These are phyloP conservation scores for Struthidea cinerea DNA, from an alignment of 2,113 vertebrate genomes.

Conservation along the genomic window DNA sequence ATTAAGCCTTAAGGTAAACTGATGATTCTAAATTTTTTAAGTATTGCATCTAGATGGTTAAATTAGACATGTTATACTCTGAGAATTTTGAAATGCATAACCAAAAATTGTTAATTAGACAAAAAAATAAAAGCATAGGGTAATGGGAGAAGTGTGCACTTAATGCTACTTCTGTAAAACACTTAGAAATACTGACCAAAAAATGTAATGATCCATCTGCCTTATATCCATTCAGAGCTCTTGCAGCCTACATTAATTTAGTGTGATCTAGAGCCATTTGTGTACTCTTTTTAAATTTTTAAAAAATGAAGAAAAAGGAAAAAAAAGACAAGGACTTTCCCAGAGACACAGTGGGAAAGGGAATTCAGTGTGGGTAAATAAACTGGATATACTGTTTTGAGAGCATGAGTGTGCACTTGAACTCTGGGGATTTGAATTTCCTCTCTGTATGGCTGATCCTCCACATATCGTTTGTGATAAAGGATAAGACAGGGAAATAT, in stretches of 20 bases:
- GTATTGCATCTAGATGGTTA: conserved; percentile 2
- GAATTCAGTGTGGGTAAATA: not conserved
- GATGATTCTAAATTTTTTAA: not conserved
- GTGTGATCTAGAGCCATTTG: not conserved
- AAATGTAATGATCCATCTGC: not conserved
- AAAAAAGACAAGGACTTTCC: not conserved
- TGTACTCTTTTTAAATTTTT: not conserved
- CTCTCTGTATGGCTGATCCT: not conserved
- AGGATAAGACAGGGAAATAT: not conserved
- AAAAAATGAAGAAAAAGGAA: fast-evolving
- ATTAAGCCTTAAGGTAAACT: not conserved
- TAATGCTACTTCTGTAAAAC: not conserved
- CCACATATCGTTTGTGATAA: not conserved
- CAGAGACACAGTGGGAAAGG: not conserved
- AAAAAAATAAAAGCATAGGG: not conserved
- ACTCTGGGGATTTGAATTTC: not conserved
- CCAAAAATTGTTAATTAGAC: conserved; percentile 2
- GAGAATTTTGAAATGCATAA: conserved; percentile 11
- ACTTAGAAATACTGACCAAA: not conserved
- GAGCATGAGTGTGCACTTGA: not conserved
- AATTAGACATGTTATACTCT: not conserved
- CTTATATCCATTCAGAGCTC: not conserved
- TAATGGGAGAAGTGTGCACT: not conserved
- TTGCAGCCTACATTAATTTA: not conserved
- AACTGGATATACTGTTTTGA: not conserved